Base-by-base conservation (phyloP, 2,888 invertebrate genomes). In the Drosophila infuscata region DNA sequence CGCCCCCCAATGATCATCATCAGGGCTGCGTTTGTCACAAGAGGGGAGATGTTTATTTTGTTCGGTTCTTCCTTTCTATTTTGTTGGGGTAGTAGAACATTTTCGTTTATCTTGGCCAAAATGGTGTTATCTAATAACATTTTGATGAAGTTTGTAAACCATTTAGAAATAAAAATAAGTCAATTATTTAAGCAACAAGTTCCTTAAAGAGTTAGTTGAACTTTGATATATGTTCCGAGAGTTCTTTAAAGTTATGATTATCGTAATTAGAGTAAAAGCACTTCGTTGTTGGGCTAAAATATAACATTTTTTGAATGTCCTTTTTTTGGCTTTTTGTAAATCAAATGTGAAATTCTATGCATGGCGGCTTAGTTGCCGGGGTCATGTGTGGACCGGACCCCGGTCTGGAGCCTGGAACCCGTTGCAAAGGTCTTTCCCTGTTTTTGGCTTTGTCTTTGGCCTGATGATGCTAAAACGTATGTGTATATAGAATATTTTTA, bases 301-400 rank as follows among this genome's bases (percentile, higher is more conserved):
- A 36, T 29, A 0, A 3, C 35, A 20, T 11, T 32, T 32, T 6
- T 29, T 52, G 25, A 17, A 29, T 36, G 11, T 43, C 12, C 43
- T 7, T 54, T 57, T 66, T 9, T 57, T 8, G 36, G 32, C 51
- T 48, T 53, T 59, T 48, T 74, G 33, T 56, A 75, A 82, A 87
- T 89, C 88, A 83, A 83, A 89, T 86, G 81, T 60, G 69, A 83
- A 85, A 79, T 79, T 70, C 74, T 72, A 70, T 76, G 86, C 72
- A 70, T 71, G 83, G 56, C 30, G 79, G 74, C 74, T 87, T 80
- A 73, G 76, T 81, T 67, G 69, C 67, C 61, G 60, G 62, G 61
- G 60, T 52, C 71, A 38, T 54, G 49, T 49, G 20, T 67, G 43
- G 58, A 35, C 32, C n/a, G 32, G n/a, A 46, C 15, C 60, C 41